Base-by-base conservation (phyloP, 2,888 invertebrate species). In the Spatulosminthurus flaviceps region DNA sequence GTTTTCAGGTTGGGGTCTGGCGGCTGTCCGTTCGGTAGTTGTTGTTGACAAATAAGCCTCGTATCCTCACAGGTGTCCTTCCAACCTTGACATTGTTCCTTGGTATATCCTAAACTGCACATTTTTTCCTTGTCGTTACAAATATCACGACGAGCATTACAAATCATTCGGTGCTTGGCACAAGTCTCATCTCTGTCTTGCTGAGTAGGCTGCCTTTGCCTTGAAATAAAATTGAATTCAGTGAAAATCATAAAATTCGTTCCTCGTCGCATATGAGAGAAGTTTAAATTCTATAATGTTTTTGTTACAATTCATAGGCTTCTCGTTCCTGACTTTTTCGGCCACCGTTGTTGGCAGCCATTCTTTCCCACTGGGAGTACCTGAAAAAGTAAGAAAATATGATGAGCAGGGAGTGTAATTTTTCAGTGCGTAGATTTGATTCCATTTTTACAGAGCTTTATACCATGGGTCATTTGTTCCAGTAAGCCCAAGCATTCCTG, bases 61-160 rank as follows among this genome's bases (percentile, higher is more conserved):
- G n/a, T 51, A 19, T 51, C 51, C 16, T 19, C 16, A 51, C 51
- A 51, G 16, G 51, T n/a, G 2, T 51, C 51, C 16, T 51, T 51
- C 51, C 51, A 51, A 19, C 7, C 1, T 19, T 9, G 51, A 51
- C 51, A 51, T n/a, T 51, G 51, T 19, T 51, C 51, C 19, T 51
- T 51, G 1, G 51, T 51, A 19, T 11, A 19, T 13, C 51, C 51
- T n/a, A 51, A 51, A 9, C 19, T 19, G 16, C 51, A 51, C 51
- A 51, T 51, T 51, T 51, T 16, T 2, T 51, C 51, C 16, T n/a
- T 51, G 51, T 51, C 51, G 51, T 51, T 51, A n/a, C 51, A 51
- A 51, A 51, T 19, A 4, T 51, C 51, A 13, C 51, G 51, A 19
- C 51, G 51, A n/a, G 51, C 51, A 51, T 51, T 51, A 51, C 51